Percentiles rank a stretch among this genome's conserved stretches.
phyloP scores from a whole-genome alignment of 2,888 invertebrate genomes.

The Abscondita cerata region DNA sequence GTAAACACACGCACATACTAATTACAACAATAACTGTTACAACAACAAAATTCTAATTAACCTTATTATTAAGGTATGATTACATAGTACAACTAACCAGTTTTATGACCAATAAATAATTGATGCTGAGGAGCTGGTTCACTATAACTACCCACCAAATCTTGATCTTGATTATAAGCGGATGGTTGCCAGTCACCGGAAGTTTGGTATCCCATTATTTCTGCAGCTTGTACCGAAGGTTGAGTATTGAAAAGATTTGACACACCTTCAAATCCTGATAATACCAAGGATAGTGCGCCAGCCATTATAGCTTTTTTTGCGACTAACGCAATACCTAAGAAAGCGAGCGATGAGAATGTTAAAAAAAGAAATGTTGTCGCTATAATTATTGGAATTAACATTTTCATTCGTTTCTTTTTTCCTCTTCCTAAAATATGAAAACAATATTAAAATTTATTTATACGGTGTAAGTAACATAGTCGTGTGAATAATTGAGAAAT shows the following conservation, averaged over 20 bases:
- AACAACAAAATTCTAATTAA: too few relatives aligned
- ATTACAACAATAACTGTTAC: too few relatives aligned
- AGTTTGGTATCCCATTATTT: constrained; percentile 18
- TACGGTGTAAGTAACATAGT: too few relatives aligned
- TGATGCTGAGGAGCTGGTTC: constrained; percentile 16
- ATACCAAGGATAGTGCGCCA: constrained; percentile 65
- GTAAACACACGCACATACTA: too few relatives aligned
- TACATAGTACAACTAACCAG: not conserved
- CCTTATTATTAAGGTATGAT: too few relatives aligned
- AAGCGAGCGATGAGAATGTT: constrained; percentile 62
- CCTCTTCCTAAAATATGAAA: constrained; percentile 59
- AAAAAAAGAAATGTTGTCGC: constrained; percentile 67
- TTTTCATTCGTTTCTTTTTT: constrained; percentile 60
- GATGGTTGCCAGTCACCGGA: constrained; percentile 12
- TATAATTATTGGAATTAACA: constrained; percentile 64
- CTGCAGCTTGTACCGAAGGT: not conserved
- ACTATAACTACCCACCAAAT: not conserved
- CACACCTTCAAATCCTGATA: constrained; percentile 55
- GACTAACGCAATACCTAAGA: constrained; percentile 65
- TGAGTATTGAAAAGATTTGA: not conserved
- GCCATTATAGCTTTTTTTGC: constrained; percentile 71
- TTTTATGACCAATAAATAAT: constrained; percentile 14
- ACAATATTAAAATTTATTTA: too few relatives aligned
- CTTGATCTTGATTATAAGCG: not conserved
- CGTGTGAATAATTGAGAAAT: too few relatives aligned